A percentile compares a stretch with the other conserved stretches of the same genome.
These are phyloP conservation scores for Gambusia affinis DNA, from an alignment of 2,113 vertebrate genomes.

Conservation along the genomic window DNA sequence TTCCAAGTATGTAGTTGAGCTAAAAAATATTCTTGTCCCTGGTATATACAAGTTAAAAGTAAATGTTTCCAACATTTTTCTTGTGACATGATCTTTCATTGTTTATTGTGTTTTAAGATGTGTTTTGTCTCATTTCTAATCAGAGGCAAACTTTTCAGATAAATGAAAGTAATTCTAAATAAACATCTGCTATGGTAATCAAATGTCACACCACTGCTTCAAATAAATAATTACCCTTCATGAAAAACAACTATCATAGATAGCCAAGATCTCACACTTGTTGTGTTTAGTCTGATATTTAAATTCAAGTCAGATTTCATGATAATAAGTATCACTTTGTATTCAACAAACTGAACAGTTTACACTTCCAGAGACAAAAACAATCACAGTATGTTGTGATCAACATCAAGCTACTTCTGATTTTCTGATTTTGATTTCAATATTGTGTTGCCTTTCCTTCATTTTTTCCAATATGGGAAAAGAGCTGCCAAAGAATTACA, in stretches of 20 bases:
- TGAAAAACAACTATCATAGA: too few relatives aligned
- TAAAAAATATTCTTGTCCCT: not conserved
- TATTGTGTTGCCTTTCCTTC: constrained; percentile 80
- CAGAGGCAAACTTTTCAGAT: too few relatives aligned
- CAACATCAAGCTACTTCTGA: not conserved
- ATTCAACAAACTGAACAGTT: constrained; percentile 18
- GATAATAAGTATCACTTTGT: not conserved
- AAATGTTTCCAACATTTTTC: not conserved
- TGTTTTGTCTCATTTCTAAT: not conserved
- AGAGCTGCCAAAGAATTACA: constrained; percentile 90
- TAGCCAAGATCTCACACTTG: not conserved
- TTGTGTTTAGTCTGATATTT: not conserved
- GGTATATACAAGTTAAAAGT: not conserved
- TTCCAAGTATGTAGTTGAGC: not conserved
- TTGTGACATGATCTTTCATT: too few relatives aligned
- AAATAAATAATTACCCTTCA: too few relatives aligned
- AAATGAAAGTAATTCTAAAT: too few relatives aligned
- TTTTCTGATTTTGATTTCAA: constrained; percentile 40
- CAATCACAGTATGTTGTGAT: constrained; percentile 80
- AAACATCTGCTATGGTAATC: not conserved
- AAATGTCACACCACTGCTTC: not conserved
- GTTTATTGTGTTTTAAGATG: not conserved
- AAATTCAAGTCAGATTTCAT: not conserved
- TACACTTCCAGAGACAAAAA: constrained; percentile 35
- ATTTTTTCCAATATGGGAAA: constrained; percentile 87